phyloP scores from a whole-genome alignment of 2,888 invertebrate genomes.

The Dynastes maya region DNA sequence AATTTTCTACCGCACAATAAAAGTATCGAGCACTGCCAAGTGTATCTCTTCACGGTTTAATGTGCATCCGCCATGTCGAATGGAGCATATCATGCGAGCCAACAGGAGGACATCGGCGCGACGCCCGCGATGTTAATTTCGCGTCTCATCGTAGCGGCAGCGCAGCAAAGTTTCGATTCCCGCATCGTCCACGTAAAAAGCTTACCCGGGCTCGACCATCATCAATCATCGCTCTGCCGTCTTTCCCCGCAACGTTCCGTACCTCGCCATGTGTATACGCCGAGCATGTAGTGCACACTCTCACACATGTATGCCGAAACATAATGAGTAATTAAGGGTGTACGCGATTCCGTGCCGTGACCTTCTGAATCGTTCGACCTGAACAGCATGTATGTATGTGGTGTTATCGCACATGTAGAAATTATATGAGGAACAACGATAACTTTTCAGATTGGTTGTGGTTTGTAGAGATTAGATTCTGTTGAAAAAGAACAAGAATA shows the following conservation, averaged over 20 bases:
- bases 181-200: conserved; percentile 60
- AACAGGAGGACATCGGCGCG: conserved; percentile 60
- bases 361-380: conserved; percentile 6
- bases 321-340: conserved; percentile 37
- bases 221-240: conserved; percentile 60
- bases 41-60: conserved; percentile 64
- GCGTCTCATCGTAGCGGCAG: conserved; percentile 59
- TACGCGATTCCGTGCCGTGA: conserved; percentile 17
- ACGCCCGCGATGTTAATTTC: conserved; percentile 62
- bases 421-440: not conserved
- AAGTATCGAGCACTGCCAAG: conserved; percentile 58
- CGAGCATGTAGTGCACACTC: not conserved
- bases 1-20: conserved; percentile 40
- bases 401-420: not conserved
- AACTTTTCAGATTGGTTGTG: too few species aligned
- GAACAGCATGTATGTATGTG: too few species aligned
- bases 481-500: conserved; percentile 11
- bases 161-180: conserved; percentile 52
- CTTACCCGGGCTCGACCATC: conserved; percentile 59
- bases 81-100: conserved; percentile 64
- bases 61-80: conserved; percentile 66
- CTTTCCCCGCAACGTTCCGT: conserved; percentile 41
- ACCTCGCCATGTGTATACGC: not conserved
- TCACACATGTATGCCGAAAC: conserved; percentile 27
- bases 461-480: conserved; percentile 34